Base-by-base conservation (phyloP, 2,797 vertebrate genomes). In the Myotis pilosus region DNA sequence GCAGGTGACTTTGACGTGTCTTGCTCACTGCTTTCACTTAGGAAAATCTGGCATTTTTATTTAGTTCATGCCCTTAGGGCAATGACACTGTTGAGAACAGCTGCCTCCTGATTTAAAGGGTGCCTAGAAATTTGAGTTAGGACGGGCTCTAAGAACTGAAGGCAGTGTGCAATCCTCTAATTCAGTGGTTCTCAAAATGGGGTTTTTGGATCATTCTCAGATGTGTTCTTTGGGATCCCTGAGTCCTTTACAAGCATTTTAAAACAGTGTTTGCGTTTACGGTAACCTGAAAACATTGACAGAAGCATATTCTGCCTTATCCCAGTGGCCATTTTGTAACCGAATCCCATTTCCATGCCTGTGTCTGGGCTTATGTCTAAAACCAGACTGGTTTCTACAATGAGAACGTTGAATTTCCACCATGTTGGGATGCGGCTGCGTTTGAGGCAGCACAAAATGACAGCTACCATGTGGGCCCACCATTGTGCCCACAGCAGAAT, bases 21-120 rank as follows among this genome's bases (percentile, higher is more conserved):
- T 57, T 55, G 28, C 47, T 85, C 36, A 11, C 25, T 47, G 28
- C 8, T 6, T 53, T 71, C 36, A 53, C n/a, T 86, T 23, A 51
- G 81, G 68, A 90, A 69, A 94, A 60, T 23, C 20, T 92, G 79
- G 22, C 47, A 76, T 57, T 93, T 83, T 87, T 60, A 82, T 49
- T 93, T n/a, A 88, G 64, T 72, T 23, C 7, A 1, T 62, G 17
- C 15, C 30, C 47, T 66, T 72, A 11, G 0, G 71, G 20, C 49
- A 72, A 33, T 17, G 75, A 83, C 20, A 30, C 44, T 89, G n/a
- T 22, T 82, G 72, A 64, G 25, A 81, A 69, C 68, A 13, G 4
- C 33, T 38, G 38, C 69, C 28, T 72, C 25, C 68, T 72, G 47
- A 76, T 68, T 93, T 86, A 69, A 86, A 92, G 36, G 55, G 25